Percentiles rank a stretch among this genome's conserved stretches.
phyloP scores from a whole-genome alignment of 2,113 vertebrate species.

The Chiloscyllium plagiosum region DNA sequence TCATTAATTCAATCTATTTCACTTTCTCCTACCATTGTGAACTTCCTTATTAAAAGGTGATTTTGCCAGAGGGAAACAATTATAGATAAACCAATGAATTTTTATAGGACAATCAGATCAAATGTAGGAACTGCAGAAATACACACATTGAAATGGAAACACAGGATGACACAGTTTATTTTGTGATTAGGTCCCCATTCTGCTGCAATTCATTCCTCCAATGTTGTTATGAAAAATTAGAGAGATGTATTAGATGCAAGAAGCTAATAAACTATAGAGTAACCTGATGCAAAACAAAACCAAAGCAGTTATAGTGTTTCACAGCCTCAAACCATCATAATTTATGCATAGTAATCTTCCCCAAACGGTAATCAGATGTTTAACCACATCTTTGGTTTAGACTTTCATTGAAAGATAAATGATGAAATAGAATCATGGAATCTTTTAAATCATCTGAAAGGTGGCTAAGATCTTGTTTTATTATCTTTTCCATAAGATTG shows the following conservation, averaged over 20 bases:
- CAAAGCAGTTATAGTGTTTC: not conserved
- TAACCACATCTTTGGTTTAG: not conserved
- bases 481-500: not conserved
- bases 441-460: not conserved
- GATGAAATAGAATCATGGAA: not conserved
- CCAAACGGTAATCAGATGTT: not conserved
- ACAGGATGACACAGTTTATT: not conserved
- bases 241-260: not conserved
- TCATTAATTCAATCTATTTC: constrained; percentile 36
- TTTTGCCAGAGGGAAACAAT: constrained; percentile 22
- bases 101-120: constrained; percentile 12
- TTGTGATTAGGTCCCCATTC: not conserved
- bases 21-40: not conserved
- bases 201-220: not conserved
- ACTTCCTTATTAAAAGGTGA: constrained; percentile 21
- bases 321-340: not conserved
- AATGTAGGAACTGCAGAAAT: not conserved
- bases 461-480: not conserved
- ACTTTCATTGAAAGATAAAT: not conserved
- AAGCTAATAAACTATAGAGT: not conserved
- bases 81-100: constrained; percentile 29
- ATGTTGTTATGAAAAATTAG: not conserved
- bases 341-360: not conserved
- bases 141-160: constrained; percentile 14
- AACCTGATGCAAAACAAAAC: not conserved